Evolutionary conservation across 1,140 invertebrate genomes (phyloP), one percentile per base, ranked within the genome.

Genomic region (Lasioglossum baleicum): DNA sequence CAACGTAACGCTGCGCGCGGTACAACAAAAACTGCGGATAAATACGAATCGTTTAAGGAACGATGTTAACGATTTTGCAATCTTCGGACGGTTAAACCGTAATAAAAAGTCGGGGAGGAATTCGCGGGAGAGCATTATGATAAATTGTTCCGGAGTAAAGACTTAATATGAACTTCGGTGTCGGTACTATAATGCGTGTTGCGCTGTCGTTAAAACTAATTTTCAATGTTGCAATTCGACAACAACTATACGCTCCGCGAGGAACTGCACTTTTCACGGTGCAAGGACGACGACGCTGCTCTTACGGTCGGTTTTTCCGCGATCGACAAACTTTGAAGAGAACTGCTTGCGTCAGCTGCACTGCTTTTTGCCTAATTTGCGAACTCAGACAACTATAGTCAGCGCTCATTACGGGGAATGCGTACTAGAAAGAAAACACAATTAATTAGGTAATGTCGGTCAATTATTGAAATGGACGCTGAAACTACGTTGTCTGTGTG

Each of bases 101-200:
- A 58, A n/a, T 58, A n/a, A 58, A 58, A 58, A 7, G 20, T 58
- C 17, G 20, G 7, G n/a, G 8, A 26, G 22, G 58, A 70, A 35
- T 35, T 35, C n/a, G 53, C 31, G 13, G 44, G 35, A 63, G 56
- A 63, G 56, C n/a, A 26, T 42, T 65, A n/a, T 56, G 26, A 82
- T 84, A 71, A 82, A 84, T 84, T 75, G 75, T 79, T 66, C 56
- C 75, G 7, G 26, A 74, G 51, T 42, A 35, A 67, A 56, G 70
- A 82, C 73, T 78, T 60, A 31, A 65, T 82, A 79, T 58, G 56
- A 20, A 7, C 51, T 42, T 75, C 42, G 58, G 56, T 31, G 35
- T 20, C 26, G 17, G 51, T 31, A 26, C 40, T 7, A 20, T 5
- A 44, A 44, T 10, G n/a, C 6, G 31, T 17, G 6, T 8, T 20